Evolutionary conservation across 2,113 vertebrate genomes (phyloP).

Genomic region (Pristiophorus japonicus): DNA sequence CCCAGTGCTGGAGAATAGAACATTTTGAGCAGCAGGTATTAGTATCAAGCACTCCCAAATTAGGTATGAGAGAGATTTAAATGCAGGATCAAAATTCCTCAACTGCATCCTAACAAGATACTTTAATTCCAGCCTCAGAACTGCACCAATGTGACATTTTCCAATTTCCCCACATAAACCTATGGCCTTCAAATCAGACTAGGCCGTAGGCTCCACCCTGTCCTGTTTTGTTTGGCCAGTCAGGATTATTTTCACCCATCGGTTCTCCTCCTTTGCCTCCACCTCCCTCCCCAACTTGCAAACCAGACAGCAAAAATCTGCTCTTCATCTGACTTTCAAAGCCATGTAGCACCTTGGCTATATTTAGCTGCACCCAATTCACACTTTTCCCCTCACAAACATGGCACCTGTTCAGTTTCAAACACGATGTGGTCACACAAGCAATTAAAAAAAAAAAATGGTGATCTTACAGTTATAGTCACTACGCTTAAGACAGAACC

Average conservation of each 20-base stretch:
- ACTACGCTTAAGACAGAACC: neutral
- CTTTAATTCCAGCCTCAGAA: neutral
- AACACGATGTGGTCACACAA: neutral
- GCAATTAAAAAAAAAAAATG: neutral
- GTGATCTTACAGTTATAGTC: neutral
- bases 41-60: neutral
- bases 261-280: neutral
- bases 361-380: neutral
- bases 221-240: neutral
- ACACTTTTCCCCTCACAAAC: neutral
- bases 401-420: slow-evolving; percentile 17
- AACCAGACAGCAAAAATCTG: neutral
- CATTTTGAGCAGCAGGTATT: neutral
- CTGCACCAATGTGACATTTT: neutral
- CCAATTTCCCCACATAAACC: no score
- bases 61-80: neutral
- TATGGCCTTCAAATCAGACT: neutral
- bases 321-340: neutral
- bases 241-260: neutral
- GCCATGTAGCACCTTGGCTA: neutral
- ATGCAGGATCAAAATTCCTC: neutral
- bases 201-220: neutral
- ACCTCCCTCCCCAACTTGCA: neutral
- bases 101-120: neutral
- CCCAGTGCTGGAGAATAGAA: neutral